Evolutionary conservation across 2,888 invertebrate genomes (phyloP).

Genomic region (Hermaeophaga mercurialis): DNA sequence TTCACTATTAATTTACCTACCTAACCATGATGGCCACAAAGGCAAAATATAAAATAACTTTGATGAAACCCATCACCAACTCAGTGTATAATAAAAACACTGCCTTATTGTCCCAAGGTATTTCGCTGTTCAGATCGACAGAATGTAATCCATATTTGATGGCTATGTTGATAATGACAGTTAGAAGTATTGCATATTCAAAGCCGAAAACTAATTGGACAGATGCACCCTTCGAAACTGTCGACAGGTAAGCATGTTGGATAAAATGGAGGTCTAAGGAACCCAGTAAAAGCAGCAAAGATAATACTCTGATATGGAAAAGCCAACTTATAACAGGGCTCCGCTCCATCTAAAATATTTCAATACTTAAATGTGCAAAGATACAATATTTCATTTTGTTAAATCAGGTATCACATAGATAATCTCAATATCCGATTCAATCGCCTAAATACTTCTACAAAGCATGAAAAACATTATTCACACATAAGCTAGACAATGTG

Average conservation of each 20-base stretch:
- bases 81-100: constrained; percentile 97
- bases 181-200: constrained; percentile 96
- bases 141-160: constrained; percentile 91
- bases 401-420: too few relatives aligned
- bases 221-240: constrained; percentile 90
- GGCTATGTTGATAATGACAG: constrained; percentile 88
- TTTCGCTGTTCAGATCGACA: constrained; percentile 88
- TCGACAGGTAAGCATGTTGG: constrained; percentile 91
- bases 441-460: too few relatives aligned
- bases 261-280: constrained; percentile 88
- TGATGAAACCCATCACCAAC: constrained; percentile 86
- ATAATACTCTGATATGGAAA: constrained; percentile 90
- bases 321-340: constrained; percentile 95
- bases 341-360: constrained; percentile 87
- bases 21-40: constrained; percentile 94
- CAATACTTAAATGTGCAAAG: background rate
- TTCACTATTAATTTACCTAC: constrained; percentile 21
- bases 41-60: constrained; percentile 78
- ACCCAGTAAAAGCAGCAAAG: constrained; percentile 80
- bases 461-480: too few relatives aligned
- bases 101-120: constrained; percentile 99
- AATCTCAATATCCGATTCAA: too few relatives aligned
- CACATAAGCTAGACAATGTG: too few relatives aligned
- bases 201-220: constrained; percentile 99
- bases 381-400: too few relatives aligned